Base-by-base conservation (phyloP, 2,113 vertebrate genomes). In the Platichthys flesus region DNA sequence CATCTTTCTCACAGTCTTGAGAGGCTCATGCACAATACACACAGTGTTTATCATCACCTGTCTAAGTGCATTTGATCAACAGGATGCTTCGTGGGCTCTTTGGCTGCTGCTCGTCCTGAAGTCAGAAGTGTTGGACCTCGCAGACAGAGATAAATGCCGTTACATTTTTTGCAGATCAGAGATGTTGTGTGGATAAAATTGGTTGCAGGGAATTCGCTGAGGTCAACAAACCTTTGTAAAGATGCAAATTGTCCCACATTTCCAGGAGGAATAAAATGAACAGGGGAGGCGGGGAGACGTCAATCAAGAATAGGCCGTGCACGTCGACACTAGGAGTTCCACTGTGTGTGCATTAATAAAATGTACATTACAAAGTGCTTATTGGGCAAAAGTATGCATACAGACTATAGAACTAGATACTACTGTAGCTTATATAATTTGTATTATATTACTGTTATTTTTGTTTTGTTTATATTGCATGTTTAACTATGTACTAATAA, bases 21-120 rank as follows among this genome's bases (percentile, higher is more conserved):
- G 79, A 79, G 74, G 74, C 80, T 79, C 52, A 15, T 82, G 67
- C 60, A 67, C 69, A 56, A 64, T 55, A 65, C 67, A 59, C 28
- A 59, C 28, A 70, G 59, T 85, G 71, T 88, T 88, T 85, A 87
- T 88, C 86, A 87, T 80, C 83, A 40, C 72, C 88, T 88, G 86
- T 87, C 88, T 49, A 31, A 59, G 63, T 81, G 79, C 66, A 86
- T 91, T 84, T 85, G 60, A 78, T 79, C 84, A 78, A 9, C 40
- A 76, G 72, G 75, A 66, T 31, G 64, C 67, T 42, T 79, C 64
- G 67, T 31, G 16, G 52, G 57, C 15, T 49, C 15, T 49, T 71
- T 81, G 63, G 72, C 68, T 56, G 67, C 67, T 37, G 65, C 67
- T 54, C 61, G 5, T 4, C 20, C 54, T 49, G 69, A 56, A 52